Evolutionary conservation across 1,140 invertebrate species (phyloP), one percentile per base, ranked within the genome.

Genomic region (Stenopsyche tienmushanensis): DNA sequence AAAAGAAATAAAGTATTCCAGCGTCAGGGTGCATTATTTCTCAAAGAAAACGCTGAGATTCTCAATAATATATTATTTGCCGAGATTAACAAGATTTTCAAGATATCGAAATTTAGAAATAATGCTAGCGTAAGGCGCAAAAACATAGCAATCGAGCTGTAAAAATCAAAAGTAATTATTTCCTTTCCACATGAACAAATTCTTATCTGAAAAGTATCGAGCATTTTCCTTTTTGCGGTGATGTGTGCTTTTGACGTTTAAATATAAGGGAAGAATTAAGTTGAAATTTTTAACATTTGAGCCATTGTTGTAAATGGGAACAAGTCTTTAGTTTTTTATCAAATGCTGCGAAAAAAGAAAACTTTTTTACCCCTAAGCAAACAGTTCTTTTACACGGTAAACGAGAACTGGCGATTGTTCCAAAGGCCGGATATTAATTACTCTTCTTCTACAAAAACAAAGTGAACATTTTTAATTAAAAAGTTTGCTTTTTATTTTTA

Each of bases 371-470:
- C 1, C 26, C 29, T 15, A 7, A 13, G 26, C 52, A 17, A 55
- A 55, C 52, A 55, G 21, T 18, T 18, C 47, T 55, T 34, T 55
- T 55, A 20, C 24, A 26, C 10, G 25, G 52, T 10, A 7, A 39
- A 15, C 13, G 52, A 29, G 29, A 34, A 34, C 29, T 34, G 18
- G 10, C 29, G n/a, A 34, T 57, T 29, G 54, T 18, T 55, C 52
- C 29, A 23, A 25, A 55, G 29, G 52, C 49, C 62, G 49, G 62
- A 64, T 64, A 64, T 64, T 64, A 64, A 64, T 64, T 55, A 64
- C 62, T 52, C 45, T 54, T 54, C 52, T 45, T 25, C 49, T n/a
- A 47, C 23, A 29, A 57, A 64, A 64, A 54, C 52, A 64, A 53
- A 64, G 41, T 17, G 54, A 57, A 57, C 54, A 29, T 42, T 41